Percentiles rank a stretch among this genome's conserved stretches.
phyloP scores from a whole-genome alignment of 2,797 vertebrate genomes.

The Diceros bicornis region DNA sequence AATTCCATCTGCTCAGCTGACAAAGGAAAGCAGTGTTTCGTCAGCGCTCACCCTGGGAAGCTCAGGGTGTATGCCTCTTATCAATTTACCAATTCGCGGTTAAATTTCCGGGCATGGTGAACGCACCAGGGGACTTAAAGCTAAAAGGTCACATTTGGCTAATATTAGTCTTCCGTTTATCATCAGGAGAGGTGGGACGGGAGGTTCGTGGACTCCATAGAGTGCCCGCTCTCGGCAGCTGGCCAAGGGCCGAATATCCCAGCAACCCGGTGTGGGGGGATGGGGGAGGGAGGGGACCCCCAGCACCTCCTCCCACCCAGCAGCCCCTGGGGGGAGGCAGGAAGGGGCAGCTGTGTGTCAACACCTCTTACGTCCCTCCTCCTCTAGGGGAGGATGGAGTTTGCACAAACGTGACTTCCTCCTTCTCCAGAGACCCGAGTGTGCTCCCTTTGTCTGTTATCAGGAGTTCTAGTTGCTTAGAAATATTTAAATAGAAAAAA shows the following conservation, averaged over 20 bases:
- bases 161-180: rapidly evolving
- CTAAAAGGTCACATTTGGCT: background rate
- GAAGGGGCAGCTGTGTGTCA: rapidly evolving
- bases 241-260: background rate
- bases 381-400: too few species aligned
- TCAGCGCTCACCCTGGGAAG: background rate
- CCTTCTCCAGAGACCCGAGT: rapidly evolving
- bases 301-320: rapidly evolving
- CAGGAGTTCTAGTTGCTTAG: background rate
- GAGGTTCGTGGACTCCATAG: rapidly evolving
- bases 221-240: rapidly evolving
- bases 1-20: slow-evolving; percentile 12
- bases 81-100: rapidly evolving
- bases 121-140: background rate
- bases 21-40: background rate
- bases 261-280: rapidly evolving
- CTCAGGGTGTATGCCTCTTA: background rate
- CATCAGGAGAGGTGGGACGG: rapidly evolving
- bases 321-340: too few species aligned
- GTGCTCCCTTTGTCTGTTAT: background rate
- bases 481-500: background rate
- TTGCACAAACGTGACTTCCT: background rate
- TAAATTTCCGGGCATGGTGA: background rate
- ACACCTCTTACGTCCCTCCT: background rate
- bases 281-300: background rate